Base-by-base conservation (phyloP, 2,888 invertebrate genomes). In the Noctuana brunneofusca region DNA sequence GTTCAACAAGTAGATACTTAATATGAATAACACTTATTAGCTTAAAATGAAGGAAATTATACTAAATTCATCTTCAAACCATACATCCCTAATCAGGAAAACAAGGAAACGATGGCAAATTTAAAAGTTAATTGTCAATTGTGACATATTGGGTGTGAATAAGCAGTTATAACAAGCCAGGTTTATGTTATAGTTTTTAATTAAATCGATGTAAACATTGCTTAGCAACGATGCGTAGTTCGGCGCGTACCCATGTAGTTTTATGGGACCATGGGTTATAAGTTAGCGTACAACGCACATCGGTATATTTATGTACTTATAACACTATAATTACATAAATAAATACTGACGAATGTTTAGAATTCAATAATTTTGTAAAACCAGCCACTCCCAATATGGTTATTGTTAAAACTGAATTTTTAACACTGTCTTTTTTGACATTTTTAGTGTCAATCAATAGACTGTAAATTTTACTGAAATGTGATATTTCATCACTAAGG, bases 31-130 rank as follows among this genome's bases (percentile, higher is more conserved):
- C 11, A 20, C 20, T 18, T 20, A 20, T 14, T 20, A 3, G 20
- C 20, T 22, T 46, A 46, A 2, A 43, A 43, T 20, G 6, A 11
- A 30, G 16, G 3, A 48, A 16, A 46, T 24, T 63, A 16, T 1
- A 16, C 16, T 43, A 12, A 16, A 43, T 30, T 58, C 48, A 27
- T 58, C 46, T 35, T 49, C 43, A 57, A 38, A 52, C 52, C 62
- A 71, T 69, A 66, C 73, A 72, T 71, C 68, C 66, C 68, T 52
- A 46, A 32, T 46, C 54, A 59, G 63, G 67, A 74, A 75, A 74
- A 74, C 72, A 73, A 74, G 27, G 20, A 60, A 46, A 46, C 1
- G 46, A 46, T 41, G 49, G 4, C 27, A 20, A 22, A 22, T 38
- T 18, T 9, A 18, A 43, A 5, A 9, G 16, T 53, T 11, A 46